Base-by-base conservation (phyloP, 2,113 vertebrate genomes). In the Tursiops truncatus region DNA sequence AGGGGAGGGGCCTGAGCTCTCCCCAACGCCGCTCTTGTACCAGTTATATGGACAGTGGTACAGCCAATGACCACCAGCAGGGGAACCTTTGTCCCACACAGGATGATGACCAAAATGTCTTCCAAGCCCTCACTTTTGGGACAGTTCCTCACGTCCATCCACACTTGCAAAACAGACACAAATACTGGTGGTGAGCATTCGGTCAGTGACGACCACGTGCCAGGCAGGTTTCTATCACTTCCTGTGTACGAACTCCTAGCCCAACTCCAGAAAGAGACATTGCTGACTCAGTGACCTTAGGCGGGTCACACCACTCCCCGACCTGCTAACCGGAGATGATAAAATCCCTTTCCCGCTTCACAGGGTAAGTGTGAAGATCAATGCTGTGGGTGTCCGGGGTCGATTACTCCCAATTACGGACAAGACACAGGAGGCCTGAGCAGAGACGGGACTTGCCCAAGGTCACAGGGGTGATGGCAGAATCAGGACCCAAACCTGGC, bases 11-110 rank as follows among this genome's bases (percentile, higher is more conserved):
- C 77, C 14, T 13, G 5, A 10, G 23, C 21, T 44, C 62, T 58
- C n/a, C 44, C 53, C 56, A 5, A 18, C 0, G 0, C 13, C 4
- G 14, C 33, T 31, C 58, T 41, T 15, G 5, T 47, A 62, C 41
- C 82, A 25, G 31, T 67, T 36, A 21, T 41, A 28, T 11, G 15
- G 58, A 23, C 25, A 65, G 15, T 5, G 31, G 15, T 36, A 33
- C 31, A n/a, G 77, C 41, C 58, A 56, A 21, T 0, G 20, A 58
- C 5, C 2, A 1, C 18, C 84, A 56, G 74, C 18, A 8, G 26
- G 6, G 13, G 25, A 8, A 26, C 28, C 31, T 56, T 23, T 3
- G 25, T 80, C 44, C 53, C 36, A n/a, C 5, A 13, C 4, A 21
- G 56, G 58, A 63, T 6, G 1, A 8, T 1, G 15, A 80, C 36